Evolutionary conservation across 2,888 invertebrate species (phyloP).

Genomic region (Cryptus armator): DNA sequence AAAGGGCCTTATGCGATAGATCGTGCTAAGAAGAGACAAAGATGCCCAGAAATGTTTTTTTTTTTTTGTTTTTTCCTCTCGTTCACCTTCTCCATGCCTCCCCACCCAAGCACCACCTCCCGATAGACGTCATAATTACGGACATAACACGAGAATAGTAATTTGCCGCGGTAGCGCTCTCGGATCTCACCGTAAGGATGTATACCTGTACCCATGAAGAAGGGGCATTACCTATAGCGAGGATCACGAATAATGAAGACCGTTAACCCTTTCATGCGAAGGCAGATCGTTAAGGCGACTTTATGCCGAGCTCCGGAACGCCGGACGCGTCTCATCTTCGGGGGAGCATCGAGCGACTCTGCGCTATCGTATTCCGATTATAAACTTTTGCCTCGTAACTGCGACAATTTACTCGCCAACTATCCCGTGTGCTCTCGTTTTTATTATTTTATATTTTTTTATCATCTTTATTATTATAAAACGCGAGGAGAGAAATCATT

Average conservation of each 20-base stretch:
- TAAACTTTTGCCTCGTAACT: conserved; percentile 72
- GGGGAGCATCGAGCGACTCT: conserved; percentile 19
- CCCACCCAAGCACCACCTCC: not conserved
- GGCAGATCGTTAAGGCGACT: conserved; percentile 71
- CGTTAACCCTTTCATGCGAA: conserved; percentile 76
- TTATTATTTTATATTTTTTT: not conserved
- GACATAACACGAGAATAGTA: conserved; percentile 72
- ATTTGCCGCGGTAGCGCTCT: conserved; percentile 72
- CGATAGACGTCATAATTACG: conserved; percentile 74
- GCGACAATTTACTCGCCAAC: conserved; percentile 73
- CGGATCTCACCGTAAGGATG: conserved; percentile 35
- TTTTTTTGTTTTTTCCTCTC: not conserved
- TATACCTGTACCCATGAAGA: conserved; percentile 19
- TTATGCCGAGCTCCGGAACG: conserved; percentile 39
- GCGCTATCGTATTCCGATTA: conserved; percentile 43
- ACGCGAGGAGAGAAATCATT: not conserved
- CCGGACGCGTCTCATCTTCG: conserved; percentile 4
- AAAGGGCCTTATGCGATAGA: conserved; percentile 27
- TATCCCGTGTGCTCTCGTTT: not conserved
- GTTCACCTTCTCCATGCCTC: not conserved
- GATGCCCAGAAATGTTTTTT: not conserved
- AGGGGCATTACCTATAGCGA: conserved; percentile 35
- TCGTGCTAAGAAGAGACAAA: conserved; percentile 3
- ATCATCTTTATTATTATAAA: not conserved
- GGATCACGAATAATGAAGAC: conserved; percentile 75